phyloP scores from a whole-genome alignment of 2,113 vertebrate genomes.

The Edolisoma coerulescens region DNA sequence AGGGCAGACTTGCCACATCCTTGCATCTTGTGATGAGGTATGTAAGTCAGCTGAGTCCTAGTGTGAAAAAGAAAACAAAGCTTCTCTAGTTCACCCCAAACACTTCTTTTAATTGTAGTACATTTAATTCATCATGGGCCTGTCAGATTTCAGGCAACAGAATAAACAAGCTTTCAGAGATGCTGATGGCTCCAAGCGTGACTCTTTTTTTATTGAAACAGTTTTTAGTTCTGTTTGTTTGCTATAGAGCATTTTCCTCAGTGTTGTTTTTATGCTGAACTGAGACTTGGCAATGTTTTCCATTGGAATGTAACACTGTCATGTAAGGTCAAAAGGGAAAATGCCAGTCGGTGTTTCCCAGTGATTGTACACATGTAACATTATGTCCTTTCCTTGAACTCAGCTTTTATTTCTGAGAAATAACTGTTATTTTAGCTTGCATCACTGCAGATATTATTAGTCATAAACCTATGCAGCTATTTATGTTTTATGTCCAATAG shows the following conservation, averaged over 20 bases:
- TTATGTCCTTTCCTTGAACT: background rate
- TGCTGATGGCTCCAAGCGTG: background rate
- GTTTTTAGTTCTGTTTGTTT: background rate
- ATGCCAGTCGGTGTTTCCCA: background rate
- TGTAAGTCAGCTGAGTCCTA: background rate
- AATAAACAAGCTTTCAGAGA: slow-evolving; percentile 17
- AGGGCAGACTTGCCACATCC: background rate
- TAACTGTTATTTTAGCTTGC: background rate
- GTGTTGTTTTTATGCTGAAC: background rate
- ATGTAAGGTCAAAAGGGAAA: slow-evolving; percentile 22
- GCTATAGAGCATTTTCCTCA: background rate
- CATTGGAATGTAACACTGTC: background rate
- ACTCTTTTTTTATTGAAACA: background rate
- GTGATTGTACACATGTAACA: background rate
- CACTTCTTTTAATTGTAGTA: slow-evolving; percentile 12
- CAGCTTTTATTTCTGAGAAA: background rate
- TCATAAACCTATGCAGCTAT: background rate
- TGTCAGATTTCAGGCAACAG: background rate
- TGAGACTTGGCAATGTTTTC: background rate
- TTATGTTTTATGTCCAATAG: background rate
- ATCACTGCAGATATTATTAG: background rate
- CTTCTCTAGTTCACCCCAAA: background rate
- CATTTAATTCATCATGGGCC: background rate
- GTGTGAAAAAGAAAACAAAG: background rate
- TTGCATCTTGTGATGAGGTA: slow-evolving; percentile 2